These are phyloP conservation scores for Teinopalpus imperialis DNA, from an alignment of 2,888 invertebrate genomes.

Conservation along the genomic window DNA sequence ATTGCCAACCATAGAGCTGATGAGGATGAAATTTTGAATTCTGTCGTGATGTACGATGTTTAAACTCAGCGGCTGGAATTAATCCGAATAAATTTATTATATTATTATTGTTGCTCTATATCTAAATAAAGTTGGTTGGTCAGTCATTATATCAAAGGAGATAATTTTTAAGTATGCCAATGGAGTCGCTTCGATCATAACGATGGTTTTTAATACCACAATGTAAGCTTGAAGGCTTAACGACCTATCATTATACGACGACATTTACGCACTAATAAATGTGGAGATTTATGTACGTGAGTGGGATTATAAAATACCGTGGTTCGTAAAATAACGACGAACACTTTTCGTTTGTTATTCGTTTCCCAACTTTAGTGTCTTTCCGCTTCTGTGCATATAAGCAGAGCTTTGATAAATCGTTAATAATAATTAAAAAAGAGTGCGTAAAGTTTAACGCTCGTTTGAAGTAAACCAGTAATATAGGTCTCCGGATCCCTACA, in stretches of 20 bases:
- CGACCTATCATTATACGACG: constrained; percentile 23
- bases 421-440: no score
- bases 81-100: no score
- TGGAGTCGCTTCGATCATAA: constrained; percentile 5
- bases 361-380: constrained; percentile 7
- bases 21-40: no score
- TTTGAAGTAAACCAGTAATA: no score
- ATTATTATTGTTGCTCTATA: no score
- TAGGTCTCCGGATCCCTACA: no score
- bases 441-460: no score
- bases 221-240: constrained; percentile 20
- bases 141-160: background rate
- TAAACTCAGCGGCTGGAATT: no score
- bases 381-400: background rate
- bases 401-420: no score
- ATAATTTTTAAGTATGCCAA: background rate
- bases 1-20: no score
- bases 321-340: constrained; percentile 10
- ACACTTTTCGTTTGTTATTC: constrained; percentile 6
- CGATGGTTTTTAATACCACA: constrained; percentile 17
- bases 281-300: constrained; percentile 19
- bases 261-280: constrained; percentile 26
- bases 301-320: constrained; percentile 20
- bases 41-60: no score
- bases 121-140: background rate